phyloP scores from a whole-genome alignment of 92 coral and sea anemone species.

The Scolanthus callimorphus region DNA sequence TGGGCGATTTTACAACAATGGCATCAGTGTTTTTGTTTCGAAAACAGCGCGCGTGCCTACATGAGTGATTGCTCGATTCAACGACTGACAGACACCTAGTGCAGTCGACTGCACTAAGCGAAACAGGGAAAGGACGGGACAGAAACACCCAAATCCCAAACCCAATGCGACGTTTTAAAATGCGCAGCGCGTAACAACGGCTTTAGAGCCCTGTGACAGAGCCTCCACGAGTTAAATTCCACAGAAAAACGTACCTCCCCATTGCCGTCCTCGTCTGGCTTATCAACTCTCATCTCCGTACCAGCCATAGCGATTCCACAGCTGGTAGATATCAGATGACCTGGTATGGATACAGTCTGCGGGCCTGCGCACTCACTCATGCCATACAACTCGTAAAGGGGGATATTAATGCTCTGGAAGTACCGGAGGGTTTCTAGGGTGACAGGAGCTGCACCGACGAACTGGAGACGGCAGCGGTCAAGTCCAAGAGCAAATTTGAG shows the following conservation, averaged over 20 bases:
- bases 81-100: too few species aligned
- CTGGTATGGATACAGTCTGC: conserved; percentile 63
- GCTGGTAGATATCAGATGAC: conserved; percentile 58
- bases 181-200: too few species aligned
- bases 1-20: too few species aligned
- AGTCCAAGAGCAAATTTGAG: conserved; percentile 78
- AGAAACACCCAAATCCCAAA: too few species aligned
- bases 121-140: too few species aligned
- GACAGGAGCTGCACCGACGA: conserved; percentile 94
- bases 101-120: too few species aligned
- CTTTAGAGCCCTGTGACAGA: too few species aligned
- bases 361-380: conserved; percentile 98
- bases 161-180: too few species aligned
- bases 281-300: conserved; percentile 44
- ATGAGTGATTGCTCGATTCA: too few species aligned
- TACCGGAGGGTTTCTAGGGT: conserved; percentile 90
- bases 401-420: conserved; percentile 90
- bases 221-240: too few species aligned
- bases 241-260: conserved; percentile 76
- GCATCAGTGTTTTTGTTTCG: too few species aligned
- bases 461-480: conserved; percentile 77
- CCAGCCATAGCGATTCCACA: conserved; percentile 82
- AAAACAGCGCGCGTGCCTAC: too few species aligned
- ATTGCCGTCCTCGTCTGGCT: conserved; percentile 85
- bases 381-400: conserved; percentile 88